Evolutionary conservation across 1,140 invertebrate genomes (phyloP).

Genomic region (Aradophagus sp.): DNA sequence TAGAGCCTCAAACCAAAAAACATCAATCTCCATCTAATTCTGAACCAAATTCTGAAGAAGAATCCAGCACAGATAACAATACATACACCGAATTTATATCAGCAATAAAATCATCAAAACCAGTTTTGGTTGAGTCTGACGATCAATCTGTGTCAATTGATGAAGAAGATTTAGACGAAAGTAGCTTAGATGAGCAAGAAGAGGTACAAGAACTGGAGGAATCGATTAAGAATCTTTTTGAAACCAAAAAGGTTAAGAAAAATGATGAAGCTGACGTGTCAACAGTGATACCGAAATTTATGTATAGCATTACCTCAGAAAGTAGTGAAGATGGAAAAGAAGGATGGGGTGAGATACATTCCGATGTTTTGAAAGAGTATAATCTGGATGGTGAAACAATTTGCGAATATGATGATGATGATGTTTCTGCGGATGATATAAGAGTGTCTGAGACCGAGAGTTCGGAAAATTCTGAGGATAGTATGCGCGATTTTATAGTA

Average conservation of each 20-base stretch:
- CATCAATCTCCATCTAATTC: too few species aligned
- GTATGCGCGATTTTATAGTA: constrained; percentile 21
- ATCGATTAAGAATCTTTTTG: too few species aligned
- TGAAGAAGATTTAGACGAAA: constrained; percentile 15
- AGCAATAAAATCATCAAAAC: neutral
- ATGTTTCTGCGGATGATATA: constrained; percentile 22
- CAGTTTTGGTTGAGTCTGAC: neutral
- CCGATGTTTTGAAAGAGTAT: constrained; percentile 35
- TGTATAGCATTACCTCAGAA: constrained; percentile 10
- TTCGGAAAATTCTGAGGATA: constrained; percentile 20
- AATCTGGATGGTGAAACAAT: constrained; percentile 35
- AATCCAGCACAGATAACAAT: neutral
- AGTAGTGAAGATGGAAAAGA: constrained; percentile 3
- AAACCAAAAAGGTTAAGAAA: neutral
- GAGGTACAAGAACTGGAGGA: neutral
- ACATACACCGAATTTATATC: constrained; percentile 8
- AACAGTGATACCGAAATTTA: constrained; percentile 12
- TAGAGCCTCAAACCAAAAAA: too few species aligned
- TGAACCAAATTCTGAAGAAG: constrained; percentile 1
- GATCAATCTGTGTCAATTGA: constrained; percentile 14
- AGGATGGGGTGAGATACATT: constrained; percentile 18
- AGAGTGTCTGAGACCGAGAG: constrained; percentile 22
- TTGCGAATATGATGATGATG: constrained; percentile 33
- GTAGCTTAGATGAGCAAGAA: constrained; percentile 1
- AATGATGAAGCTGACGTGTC: neutral